Base-by-base conservation (phyloP, 92 coral and sea anemone species). In the Phenganax marumi region DNA sequence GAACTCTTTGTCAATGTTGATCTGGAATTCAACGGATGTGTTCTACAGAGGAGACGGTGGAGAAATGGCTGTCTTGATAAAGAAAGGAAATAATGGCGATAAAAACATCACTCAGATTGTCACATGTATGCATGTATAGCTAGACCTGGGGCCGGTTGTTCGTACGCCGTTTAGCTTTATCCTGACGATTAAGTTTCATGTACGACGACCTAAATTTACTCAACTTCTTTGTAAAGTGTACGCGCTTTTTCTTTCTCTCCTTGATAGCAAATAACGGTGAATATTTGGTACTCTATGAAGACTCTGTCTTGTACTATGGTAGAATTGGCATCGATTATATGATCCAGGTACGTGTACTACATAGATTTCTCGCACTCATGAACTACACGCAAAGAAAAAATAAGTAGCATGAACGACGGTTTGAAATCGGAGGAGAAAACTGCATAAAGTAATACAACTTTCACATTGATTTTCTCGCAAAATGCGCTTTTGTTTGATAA, bases 221-320 rank as follows among this genome's bases (percentile, higher is more conserved):
- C 63, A 24, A 43, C 75, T 25, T 4, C 17, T 69, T 3, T 12
- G 17, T 10, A 11, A 25, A 69, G 7, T 33, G 12, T 69, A 3
- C 9, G 8, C n/a, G 47, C 3, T 52, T 10, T n/a, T 16, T 50
- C 16, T 73, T 9, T 0, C 25, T 60, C 47, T 63, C 21, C 46
- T 61, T 48, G 19, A 2, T 26, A 78, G 83, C 83, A 24, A 78
- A 48, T 52, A 78, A 78, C 24, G 83, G 73, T 39, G 83, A 78
- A 61, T 78, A 78, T 50, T 49, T 78, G 83, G 83, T 78, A 57
- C 16, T 78, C 22, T 78, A 78, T 78, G 83, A 78, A 60, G 23
- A 43, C 19, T 8, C 47, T 49, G 10, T 19, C 47, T 48, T 78
- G 73, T 78, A 17, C 47, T 78, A 78, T 62, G 83, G 83, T 6